Evolutionary conservation across 2,888 invertebrate species (phyloP).

Genomic region (Ochlodes sylvanus): DNA sequence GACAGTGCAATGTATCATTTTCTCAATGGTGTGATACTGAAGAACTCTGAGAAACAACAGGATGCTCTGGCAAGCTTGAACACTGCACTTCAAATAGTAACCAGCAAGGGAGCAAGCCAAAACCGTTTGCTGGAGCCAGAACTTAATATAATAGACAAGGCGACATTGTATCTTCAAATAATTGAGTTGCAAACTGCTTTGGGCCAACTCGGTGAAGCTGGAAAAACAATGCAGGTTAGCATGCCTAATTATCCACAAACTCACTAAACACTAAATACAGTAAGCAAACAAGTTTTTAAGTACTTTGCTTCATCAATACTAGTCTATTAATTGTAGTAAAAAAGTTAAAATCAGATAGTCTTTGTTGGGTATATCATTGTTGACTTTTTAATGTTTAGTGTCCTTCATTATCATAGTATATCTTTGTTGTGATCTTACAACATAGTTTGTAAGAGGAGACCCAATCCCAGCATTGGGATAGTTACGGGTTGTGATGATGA

Average conservation of each 20-base stretch:
- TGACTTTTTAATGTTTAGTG: too few species aligned
- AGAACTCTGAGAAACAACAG: constrained; percentile 88
- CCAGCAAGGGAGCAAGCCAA: constrained; percentile 61
- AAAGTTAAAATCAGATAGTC: too few species aligned
- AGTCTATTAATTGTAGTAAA: too few species aligned
- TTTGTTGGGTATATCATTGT: too few species aligned
- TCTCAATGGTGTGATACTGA: constrained; percentile 92
- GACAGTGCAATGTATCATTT: constrained; percentile 96
- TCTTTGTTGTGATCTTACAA: too few species aligned
- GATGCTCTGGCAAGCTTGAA: constrained; percentile 91
- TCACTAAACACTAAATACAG: too few species aligned
- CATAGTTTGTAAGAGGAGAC: neutral
- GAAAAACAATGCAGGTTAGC: constrained; percentile 89
- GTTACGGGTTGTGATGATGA: too few species aligned
- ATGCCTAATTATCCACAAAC: neutral
- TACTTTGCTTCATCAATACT: too few species aligned
- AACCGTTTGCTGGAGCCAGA: constrained; percentile 68
- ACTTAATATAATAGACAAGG: constrained; percentile 90
- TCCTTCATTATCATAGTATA: too few species aligned
- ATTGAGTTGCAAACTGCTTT: constrained; percentile 90
- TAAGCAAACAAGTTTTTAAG: too few species aligned
- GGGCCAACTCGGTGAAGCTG: constrained; percentile 91
- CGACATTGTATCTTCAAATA: constrained; percentile 94
- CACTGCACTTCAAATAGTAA: constrained; percentile 89
- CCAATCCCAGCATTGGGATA: too few species aligned